Evolutionary conservation across 2,113 vertebrate species (phyloP), one percentile per base, ranked within the genome.

Genomic region (Perca fluviatilis): DNA sequence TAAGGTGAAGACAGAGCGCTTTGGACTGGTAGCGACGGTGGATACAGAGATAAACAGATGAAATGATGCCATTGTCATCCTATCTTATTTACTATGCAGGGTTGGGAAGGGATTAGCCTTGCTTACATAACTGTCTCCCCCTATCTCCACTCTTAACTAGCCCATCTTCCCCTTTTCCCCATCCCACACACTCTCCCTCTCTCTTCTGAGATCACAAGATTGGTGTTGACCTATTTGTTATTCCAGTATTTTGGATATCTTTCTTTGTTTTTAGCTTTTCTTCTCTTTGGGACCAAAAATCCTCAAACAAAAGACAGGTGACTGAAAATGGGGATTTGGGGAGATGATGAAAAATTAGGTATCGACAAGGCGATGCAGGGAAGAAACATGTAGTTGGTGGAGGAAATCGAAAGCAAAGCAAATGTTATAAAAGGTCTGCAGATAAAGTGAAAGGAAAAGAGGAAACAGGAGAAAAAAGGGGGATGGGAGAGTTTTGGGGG

Each of bases 81-180:
- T 23, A 66, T 87, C 89, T 91, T 86, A 91, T 92, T 93, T 87
- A 63, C 71, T 76, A 85, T 91, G 88, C 85, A 86, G 88, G 73
- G 74, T 62, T 88, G 88, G 81, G 68, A 91, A 84, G 85, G 91
- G 93, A 93, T 94, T 92, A 94, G 87, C 85, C 84, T 85, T 79
- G 66, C 92, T 94, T 94, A 91, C 90, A 88, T 94, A 94, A 94
- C 88, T 80, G 57, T 68, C 80, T 58, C 72, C 62, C 58, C 84
- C 47, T 36, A 14, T 64, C 78, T 54, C 82, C 74, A 27, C 76
- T 51, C 54, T 66, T 56, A 79, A 88, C 78, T 62, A 88, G 84
- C 89, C 82, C 68, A 33, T 63, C 73, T 75, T 51, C 57, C 78
- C 69, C 69, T 57, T 53, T 64, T 40, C 67, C 30, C 71, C 50